Evolutionary conservation across 2,797 vertebrate genomes (phyloP), one percentile per base, ranked within the genome.

Genomic region (Enoplosus armatus): DNA sequence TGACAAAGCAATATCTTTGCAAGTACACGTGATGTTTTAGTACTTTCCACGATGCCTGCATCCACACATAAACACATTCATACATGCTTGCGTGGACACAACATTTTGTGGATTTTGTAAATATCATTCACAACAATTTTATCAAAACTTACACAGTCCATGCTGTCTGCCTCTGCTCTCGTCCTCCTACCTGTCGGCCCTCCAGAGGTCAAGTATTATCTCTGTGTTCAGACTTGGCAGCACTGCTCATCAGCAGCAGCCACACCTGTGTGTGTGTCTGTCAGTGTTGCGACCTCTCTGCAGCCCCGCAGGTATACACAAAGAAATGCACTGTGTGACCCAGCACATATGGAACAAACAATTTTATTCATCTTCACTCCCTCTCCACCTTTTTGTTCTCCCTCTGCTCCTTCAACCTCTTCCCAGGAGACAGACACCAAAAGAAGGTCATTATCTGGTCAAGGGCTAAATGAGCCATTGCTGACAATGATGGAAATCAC

Each of bases 231-330:
- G 79, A 75, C 66, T 72, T 84, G 47, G 71, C 75, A 68, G 75
- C 78, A 27, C 35, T 20, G 27, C 63, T 86, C 83, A 83, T 88
- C 86, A 72, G 62, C 77, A 75, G 83, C 69, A 84, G 81, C 84
- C 88, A 79, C 92, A 94, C 92, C 92, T 94, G 90, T 79, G 80
- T 94, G 90, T 79, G 80, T 75, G 82, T 90, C 87, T 91, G 80
- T 90, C 87, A 88, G 72, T 75, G 65, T 14, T 33, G 58, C 77
- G 87, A 87, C 89, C 87, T 79, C 69, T 53, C 45, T 35, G 59
- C 47, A 62, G 77, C 59, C 84, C 58, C 75, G 74, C 50, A 53
- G 64, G 55, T 63, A 50, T 7, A 65, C 56, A 89, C 90, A 94
- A 90, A 92, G 88, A 77, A 64, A n/a, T 51, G 41, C 82, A 82